Base-by-base conservation (phyloP, 2,888 invertebrate genomes). In the Boloria selene region DNA sequence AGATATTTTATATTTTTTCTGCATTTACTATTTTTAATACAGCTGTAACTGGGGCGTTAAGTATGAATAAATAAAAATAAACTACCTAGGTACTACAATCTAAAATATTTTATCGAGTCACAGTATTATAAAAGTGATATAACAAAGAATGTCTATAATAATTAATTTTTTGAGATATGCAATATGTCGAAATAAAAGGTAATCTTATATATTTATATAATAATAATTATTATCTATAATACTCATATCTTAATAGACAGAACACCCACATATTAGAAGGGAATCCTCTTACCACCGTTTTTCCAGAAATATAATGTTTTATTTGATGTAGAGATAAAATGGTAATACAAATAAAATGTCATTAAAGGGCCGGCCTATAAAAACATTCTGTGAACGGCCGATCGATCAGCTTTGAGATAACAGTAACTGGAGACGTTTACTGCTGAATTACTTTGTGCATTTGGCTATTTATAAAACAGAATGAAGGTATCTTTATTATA, bases 401-500 rank as follows among this genome's bases (percentile, higher is more conserved):
- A 74, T 69, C 68, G 73, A 75, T 76, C 79, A 69, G 77, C 78
- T 78, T 10, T 17, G 74, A 80, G 78, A 81, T 80, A 84, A 84
- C 82, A 80, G 86, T 79, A 85, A 86, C 80, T 73, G 64, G 79
- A 86, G 75, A 79, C 78, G 81, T 84, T 84, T 78, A 86, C 71
- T 73, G 61, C 56, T 65, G 56, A 47, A 65, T 68, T 67, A 65
- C 69, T 66, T 64, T 47, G 38, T 31, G 58, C 63, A 55, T 50
- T 42, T 45, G 55, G 14, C 42, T 65, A 64, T 65, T 67, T 59
- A 54, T 59, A 55, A 60, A 65, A 68, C 54, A 63, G 38, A 16
- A 16, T 50, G 26, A 31, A 16, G 16, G 42, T 42, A 42, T 55
- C 49, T 17, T 55, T 47, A 49, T 42, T 55, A 49, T 10, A 42